A percentile compares a stretch with the other conserved stretches of the same genome.
These are phyloP conservation scores for Phrynosoma platyrhinos DNA, from an alignment of 2,113 vertebrate species.

Conservation along the genomic window DNA sequence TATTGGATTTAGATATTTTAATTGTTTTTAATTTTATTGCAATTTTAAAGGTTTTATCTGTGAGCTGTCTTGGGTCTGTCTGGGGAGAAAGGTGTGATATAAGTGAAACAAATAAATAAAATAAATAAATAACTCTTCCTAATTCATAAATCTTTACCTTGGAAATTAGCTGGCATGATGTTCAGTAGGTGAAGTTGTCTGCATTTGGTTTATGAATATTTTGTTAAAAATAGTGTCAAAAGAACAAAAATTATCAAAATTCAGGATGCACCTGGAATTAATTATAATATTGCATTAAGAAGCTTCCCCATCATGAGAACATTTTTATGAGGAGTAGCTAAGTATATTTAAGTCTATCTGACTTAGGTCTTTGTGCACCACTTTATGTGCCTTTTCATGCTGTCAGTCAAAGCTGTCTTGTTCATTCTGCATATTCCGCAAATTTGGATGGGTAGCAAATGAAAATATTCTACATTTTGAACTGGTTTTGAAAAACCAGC, in stretches of 20 bases:
- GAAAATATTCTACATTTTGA: neutral
- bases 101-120: too few species aligned
- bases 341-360: neutral
- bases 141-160: neutral
- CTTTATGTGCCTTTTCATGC: neutral
- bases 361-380: neutral
- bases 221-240: neutral
- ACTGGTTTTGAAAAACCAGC: neutral
- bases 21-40: too few species aligned
- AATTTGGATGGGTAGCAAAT: neutral
- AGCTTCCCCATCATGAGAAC: neutral
- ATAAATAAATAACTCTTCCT: too few species aligned
- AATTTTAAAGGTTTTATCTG: too few species aligned
- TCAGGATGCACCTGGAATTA: constrained; percentile 25
- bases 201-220: constrained; percentile 30
- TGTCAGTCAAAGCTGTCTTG: neutral
- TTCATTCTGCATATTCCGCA: neutral
- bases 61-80: too few species aligned
- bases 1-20: too few species aligned
- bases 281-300: constrained; percentile 4
- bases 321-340: constrained; percentile 2
- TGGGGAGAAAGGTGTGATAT: too few species aligned
- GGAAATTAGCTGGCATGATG: constrained; percentile 8
- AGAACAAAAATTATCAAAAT: neutral
- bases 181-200: constrained; percentile 11